These are phyloP conservation scores for Crotophaga sulcirostris DNA, from an alignment of 2,113 vertebrate species.

Conservation along the genomic window DNA sequence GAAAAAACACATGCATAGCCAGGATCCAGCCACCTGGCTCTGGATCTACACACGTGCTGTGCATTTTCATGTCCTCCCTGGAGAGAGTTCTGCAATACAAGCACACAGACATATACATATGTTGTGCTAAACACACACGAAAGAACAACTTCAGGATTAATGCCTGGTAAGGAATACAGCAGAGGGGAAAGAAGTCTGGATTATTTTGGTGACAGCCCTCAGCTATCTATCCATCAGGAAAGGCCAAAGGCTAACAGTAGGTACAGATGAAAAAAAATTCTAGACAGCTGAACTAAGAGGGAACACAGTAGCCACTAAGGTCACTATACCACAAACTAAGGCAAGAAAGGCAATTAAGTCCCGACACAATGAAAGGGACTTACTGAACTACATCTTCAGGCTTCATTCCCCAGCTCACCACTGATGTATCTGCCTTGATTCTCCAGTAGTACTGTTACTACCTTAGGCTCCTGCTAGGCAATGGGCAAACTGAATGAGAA, in stretches of 20 bases:
- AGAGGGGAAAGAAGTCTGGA: background rate
- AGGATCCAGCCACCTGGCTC: background rate
- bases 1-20: background rate
- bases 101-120: background rate
- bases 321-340: background rate
- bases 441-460: background rate
- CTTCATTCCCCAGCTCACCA: background rate
- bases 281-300: background rate
- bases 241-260: background rate
- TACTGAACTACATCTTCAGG: background rate
- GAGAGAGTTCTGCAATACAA: background rate
- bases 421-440: background rate
- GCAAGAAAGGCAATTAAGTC: background rate
- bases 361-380: background rate
- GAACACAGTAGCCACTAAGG: background rate
- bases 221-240: background rate
- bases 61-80: background rate
- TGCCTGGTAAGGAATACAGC: background rate
- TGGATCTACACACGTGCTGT: background rate
- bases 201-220: background rate
- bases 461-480: background rate
- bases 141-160: background rate
- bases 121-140: background rate
- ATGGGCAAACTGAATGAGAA: background rate
- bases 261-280: rapidly evolving